These are phyloP conservation scores for Takifugu rubripes DNA, from an alignment of 2,797 vertebrate genomes.

Conservation along the genomic window DNA sequence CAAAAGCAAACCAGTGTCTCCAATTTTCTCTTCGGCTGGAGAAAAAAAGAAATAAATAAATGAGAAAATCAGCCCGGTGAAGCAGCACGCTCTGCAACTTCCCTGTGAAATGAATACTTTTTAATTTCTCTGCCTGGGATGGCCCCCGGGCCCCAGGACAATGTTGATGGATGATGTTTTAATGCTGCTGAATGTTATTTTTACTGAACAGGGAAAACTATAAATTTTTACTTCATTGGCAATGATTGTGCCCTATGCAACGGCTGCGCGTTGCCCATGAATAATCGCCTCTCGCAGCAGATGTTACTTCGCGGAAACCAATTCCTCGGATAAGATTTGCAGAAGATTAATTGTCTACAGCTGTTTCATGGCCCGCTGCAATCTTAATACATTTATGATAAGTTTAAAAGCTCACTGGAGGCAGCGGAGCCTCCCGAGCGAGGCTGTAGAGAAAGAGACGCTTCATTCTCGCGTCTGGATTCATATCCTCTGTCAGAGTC, in stretches of 20 bases:
- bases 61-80: slow-evolving; percentile 68
- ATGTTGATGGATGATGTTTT: slow-evolving; percentile 99
- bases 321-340: slow-evolving; percentile 97
- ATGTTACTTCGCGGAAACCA: slow-evolving; percentile 94
- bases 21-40: slow-evolving; percentile 64
- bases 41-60: slow-evolving; percentile 27
- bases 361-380: slow-evolving; percentile 99
- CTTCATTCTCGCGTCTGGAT: slow-evolving; percentile 98
- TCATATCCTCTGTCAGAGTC: slow-evolving; percentile 90
- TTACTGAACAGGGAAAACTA: slow-evolving; percentile 98
- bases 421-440: slow-evolving; percentile 85
- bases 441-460: slow-evolving; percentile 63
- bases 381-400: slow-evolving; percentile 99
- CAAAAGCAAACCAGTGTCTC: slow-evolving; percentile 70
- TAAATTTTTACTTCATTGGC: slow-evolving; percentile 99
- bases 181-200: slow-evolving; percentile 99
- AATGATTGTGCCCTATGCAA: slow-evolving; percentile 91
- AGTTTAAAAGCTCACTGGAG: slow-evolving; percentile 97
- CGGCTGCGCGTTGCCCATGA: slow-evolving; percentile 85
- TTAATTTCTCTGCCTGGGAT: slow-evolving; percentile 90
- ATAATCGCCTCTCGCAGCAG: slow-evolving; percentile 93
- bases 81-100: slow-evolving; percentile 83
- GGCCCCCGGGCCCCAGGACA: slow-evolving; percentile 83
- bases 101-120: slow-evolving; percentile 92
- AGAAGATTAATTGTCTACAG: slow-evolving; percentile 99